These are phyloP conservation scores for Rhagium mordax DNA, from an alignment of 2,888 invertebrate species.

Conservation along the genomic window DNA sequence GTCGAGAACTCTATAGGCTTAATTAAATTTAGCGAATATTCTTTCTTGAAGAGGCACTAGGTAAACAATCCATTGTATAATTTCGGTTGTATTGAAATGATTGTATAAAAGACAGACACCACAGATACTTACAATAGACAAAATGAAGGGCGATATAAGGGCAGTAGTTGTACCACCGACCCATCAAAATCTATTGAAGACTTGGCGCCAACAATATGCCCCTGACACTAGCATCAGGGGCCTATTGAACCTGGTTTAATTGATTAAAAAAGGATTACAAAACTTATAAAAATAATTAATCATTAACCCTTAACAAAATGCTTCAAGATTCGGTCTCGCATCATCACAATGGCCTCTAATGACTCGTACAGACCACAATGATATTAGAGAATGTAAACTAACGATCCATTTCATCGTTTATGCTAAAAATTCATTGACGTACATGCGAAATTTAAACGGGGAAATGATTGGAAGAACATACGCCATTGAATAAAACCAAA, in stretches of 20 bases:
- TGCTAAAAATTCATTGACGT: conserved; percentile 57
- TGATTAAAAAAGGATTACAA: conserved; percentile 67
- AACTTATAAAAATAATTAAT: conserved; percentile 67
- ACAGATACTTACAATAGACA: conserved; percentile 11
- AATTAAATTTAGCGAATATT: background rate
- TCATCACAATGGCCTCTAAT: conserved; percentile 65
- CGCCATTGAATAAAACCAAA: too few species aligned
- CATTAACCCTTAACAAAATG: conserved; percentile 66
- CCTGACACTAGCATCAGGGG: conserved; percentile 58
- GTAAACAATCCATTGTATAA: conserved; percentile 20
- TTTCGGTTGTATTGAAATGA: conserved; percentile 4
- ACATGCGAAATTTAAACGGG: background rate
- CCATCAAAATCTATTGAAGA: conserved; percentile 48
- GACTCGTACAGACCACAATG: conserved; percentile 67
- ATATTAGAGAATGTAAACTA: conserved; percentile 67
- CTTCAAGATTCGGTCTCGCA: conserved; percentile 62
- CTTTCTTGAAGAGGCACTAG: background rate
- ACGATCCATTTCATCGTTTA: conserved; percentile 69
- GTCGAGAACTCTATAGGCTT: background rate
- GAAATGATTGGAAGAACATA: background rate
- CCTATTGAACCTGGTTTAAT: conserved; percentile 63
- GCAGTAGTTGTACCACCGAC: conserved; percentile 38
- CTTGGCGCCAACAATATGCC: conserved; percentile 59
- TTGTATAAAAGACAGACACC: conserved; percentile 12
- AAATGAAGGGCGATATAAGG: conserved; percentile 31